Base-by-base conservation (phyloP, 2,113 vertebrate genomes). In the Nothocercus nigrocapillus region DNA sequence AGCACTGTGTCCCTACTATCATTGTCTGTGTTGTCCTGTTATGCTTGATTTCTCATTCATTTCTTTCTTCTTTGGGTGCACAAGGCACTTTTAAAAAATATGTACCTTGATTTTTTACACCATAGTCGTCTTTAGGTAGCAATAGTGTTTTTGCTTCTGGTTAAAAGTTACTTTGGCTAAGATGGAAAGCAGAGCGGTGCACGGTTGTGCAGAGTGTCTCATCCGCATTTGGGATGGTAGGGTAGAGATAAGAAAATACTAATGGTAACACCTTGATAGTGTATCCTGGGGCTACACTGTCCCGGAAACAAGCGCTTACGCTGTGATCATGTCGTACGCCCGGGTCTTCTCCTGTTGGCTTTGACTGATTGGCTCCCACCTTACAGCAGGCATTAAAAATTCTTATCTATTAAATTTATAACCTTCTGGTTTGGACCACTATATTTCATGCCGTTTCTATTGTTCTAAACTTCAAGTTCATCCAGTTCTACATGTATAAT, bases 181-280 rank as follows among this genome's bases (percentile, higher is more conserved):
- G 49, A 2, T 21, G 25, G 38, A 51, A n/a, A 15, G 0, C 25
- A 53, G 72, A 4, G 19, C 20, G 45, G 45, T 45, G 44, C 44
- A 45, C 44, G 44, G 44, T 45, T 20, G 63, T 18, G 17, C 42
- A 11, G 56, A 34, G 9, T 10, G 10, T 13, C 76, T n/a, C 9
- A 1, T 19, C 16, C 0, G 5, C 3, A 0, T 15, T 20, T 3
- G 4, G 42, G 62, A 0, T 16, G 40, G 36, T 9, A 9, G 42
- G 12, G 4, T 0, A 15, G 66, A 51, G 49, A 42, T 14, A 82
- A 51, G 73, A n/a, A 11, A 2, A 0, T 11, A 2, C 15, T 5
- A 1, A 8, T 24, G 67, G 54, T 15, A 13, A 4, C 3, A 4
- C 42, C 42, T 64, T 25, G 56, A 3, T 25, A 32, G 34, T 0